Conservation (phyloP, 2,888 invertebrate genomes). For the Stenurella melanura region DNA sequence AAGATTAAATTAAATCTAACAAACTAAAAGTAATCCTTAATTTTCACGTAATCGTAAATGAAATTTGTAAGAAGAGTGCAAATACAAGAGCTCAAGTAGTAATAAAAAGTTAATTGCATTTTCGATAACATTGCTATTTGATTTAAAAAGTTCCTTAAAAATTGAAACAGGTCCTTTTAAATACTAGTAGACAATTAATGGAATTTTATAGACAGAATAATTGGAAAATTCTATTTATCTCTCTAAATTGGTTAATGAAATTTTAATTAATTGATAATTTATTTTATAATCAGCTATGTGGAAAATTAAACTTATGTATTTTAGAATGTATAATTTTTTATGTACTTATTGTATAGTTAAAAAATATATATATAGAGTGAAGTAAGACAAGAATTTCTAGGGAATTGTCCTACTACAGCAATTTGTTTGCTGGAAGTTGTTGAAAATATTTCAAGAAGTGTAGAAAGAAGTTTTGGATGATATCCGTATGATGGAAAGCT, state of each 20-base stretch:
- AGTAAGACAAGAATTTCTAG: no score
- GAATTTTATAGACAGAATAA: not conserved
- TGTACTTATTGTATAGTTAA: no score
- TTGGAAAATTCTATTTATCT: not conserved
- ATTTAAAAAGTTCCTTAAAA: not conserved
- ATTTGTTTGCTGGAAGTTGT: no score
- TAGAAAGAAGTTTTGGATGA: no score
- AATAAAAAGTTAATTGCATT: not conserved
- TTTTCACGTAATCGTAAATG: not conserved
- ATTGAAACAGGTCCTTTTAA: conserved; percentile 7
- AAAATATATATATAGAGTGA: no score
- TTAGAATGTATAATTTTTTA: no score
- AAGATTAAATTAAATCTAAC: not conserved
- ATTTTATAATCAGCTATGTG: no score
- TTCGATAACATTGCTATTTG: not conserved
- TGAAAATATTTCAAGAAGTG: no score
- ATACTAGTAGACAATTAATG: not conserved
- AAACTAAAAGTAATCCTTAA: not conserved
- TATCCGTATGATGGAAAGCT: no score
- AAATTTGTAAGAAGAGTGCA: not conserved
- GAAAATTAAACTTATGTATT: no score
- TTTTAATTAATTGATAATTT: not conserved
- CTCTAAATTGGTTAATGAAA: not conserved
- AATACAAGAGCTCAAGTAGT: not conserved
- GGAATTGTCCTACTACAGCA: no score